Evolutionary conservation across 2,888 invertebrate genomes (phyloP), one percentile per base, ranked within the genome.

Genomic region (Phasia obesa): DNA sequence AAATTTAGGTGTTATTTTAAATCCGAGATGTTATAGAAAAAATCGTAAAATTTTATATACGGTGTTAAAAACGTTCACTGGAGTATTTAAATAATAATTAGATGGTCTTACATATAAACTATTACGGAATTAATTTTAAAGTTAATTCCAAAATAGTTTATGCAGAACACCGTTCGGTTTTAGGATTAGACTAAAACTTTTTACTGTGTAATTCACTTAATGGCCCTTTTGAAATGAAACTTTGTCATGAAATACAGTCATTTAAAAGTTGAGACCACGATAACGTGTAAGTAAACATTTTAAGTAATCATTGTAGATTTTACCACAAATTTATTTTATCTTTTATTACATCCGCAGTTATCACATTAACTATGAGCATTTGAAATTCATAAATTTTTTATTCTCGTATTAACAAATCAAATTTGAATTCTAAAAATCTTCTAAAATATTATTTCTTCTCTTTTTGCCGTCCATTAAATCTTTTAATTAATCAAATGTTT

Each of bases 401-500:
- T 6, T n/a, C n/a, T n/a, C n/a, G n/a, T n/a, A 27, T 27, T 27
- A 5, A 6, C 27, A 38, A 59, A 38, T n/a, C 35, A 35, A 67
- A 53, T 67, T n/a, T 19, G 17, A 42, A 42, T 21, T 53, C 25
- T n/a, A 9, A 42, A 55, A 42, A 67, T 67, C 53, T 23, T 35
- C 6, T n/a, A 21, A 35, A 49, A 23, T 17, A 51, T 38, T 42
- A 19, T 62, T 27, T 0, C 0, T 38, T 67, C n/a, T 35, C 27
- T 59, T 67, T 59, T 17, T 19, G 38, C 51, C 49, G 62, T 64
- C 49, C 62, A 57, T 55, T 53, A 69, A 69, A 75, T 80, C 38
- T 55, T 75, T 62, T 62, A 75, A 69, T 80, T 75, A 75, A 75
- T 80, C 62, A 80, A 75, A 69, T 69, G 55, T 67, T 57, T 80